These are phyloP conservation scores for Ceratoteleas bidentatus DNA, from an alignment of 1,140 invertebrate species.

Conservation along the genomic window DNA sequence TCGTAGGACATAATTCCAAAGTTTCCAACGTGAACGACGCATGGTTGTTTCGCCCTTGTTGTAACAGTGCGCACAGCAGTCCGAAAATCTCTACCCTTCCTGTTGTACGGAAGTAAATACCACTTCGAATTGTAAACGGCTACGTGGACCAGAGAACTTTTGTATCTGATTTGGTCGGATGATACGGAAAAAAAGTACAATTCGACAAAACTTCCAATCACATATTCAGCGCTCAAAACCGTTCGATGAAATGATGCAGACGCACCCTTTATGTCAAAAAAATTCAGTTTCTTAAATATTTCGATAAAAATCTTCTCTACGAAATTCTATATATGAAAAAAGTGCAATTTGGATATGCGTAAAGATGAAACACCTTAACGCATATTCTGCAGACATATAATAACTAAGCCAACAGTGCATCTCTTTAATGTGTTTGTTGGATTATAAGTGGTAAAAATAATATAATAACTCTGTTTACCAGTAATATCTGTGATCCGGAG, in stretches of 20 bases:
- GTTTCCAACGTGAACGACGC: slow-evolving; percentile 43
- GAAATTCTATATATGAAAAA: slow-evolving; percentile 44
- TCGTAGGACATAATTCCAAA: slow-evolving; percentile 55
- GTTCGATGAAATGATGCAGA: slow-evolving; percentile 30
- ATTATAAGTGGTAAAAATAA: no score
- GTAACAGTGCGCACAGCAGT: slow-evolving; percentile 7
- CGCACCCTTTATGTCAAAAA: slow-evolving; percentile 30
- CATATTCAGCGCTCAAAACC: slow-evolving; percentile 46
- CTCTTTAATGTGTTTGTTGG: no score
- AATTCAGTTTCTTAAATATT: not conserved
- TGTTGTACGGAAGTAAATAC: slow-evolving; percentile 41
- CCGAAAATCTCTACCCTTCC: slow-evolving; percentile 46
- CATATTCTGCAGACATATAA: no score
- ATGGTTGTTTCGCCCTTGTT: slow-evolving; percentile 11
- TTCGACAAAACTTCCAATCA: slow-evolving; percentile 45
- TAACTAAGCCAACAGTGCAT: no score
- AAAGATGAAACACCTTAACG: no score
- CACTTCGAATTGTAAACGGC: slow-evolving; percentile 62
- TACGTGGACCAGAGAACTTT: slow-evolving; percentile 59
- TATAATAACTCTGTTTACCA: no score
- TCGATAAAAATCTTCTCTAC: no score
- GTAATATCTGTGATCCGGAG: no score
- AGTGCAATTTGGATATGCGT: slow-evolving; percentile 39
- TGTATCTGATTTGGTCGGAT: slow-evolving; percentile 63
- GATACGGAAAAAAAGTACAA: slow-evolving; percentile 63